A percentile compares a stretch with the other conserved stretches of the same genome.
Evolutionary conservation across 1,140 invertebrate species (phyloP).

Genomic region (Oppia nitens): DNA sequence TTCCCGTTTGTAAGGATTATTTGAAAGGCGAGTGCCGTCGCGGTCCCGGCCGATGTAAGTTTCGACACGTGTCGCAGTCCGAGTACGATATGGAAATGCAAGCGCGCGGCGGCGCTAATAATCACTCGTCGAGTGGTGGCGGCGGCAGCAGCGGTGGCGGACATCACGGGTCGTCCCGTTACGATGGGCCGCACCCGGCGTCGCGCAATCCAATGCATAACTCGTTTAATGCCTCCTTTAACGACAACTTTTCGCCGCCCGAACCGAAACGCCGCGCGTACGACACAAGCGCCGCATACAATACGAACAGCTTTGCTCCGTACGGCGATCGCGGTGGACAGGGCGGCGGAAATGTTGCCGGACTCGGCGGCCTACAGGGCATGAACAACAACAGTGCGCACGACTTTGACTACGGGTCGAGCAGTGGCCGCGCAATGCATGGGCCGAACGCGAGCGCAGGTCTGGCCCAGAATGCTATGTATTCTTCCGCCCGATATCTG

Average conservation of each 20-base stretch:
- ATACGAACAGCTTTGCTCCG: too few species aligned
- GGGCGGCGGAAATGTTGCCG: background rate
- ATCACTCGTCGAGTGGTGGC: background rate
- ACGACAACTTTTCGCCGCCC: slow-evolving; percentile 1
- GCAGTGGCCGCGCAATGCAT: background rate
- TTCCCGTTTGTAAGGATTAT: slow-evolving; percentile 55
- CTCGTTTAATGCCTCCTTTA: background rate
- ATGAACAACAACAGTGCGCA: background rate
- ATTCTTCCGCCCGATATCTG: too few species aligned
- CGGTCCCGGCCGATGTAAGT: slow-evolving; percentile 35
- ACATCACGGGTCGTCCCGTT: background rate
- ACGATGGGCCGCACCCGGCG: background rate
- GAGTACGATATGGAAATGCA: slow-evolving; percentile 9
- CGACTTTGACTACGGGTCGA: background rate
- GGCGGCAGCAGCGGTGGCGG: background rate
- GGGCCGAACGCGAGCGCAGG: too few species aligned
- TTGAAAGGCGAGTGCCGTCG: slow-evolving; percentile 50
- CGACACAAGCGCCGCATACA: background rate
- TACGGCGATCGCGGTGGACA: background rate
- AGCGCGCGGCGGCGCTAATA: background rate
- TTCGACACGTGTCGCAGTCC: slow-evolving; percentile 33
- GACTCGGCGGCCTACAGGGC: background rate
- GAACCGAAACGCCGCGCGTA: slow-evolving; percentile 21
- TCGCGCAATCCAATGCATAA: background rate
- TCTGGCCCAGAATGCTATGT: too few species aligned